Evolutionary conservation across 2,797 vertebrate species (phyloP), one percentile per base, ranked within the genome.

Genomic region (Etheostoma nigrum): DNA sequence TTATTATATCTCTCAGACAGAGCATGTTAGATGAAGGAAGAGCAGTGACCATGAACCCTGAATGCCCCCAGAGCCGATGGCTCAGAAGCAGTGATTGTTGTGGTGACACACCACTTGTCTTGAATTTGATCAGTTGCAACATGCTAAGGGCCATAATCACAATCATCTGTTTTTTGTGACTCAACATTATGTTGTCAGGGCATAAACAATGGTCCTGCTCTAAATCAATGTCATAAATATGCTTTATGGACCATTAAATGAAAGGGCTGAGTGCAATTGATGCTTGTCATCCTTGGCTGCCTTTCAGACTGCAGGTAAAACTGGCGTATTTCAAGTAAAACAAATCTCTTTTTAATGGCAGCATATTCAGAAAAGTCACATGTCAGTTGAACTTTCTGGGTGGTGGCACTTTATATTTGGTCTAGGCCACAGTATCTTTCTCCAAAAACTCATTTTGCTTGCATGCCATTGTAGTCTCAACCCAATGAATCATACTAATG

Each of bases 161-260:
- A 67, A 33, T 63, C 67, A 12, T 40, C 36, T 11, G 33, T 48
- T 51, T 44, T 48, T 68, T 33, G 63, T 72, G 57, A 25, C 42
- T 67, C 61, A 69, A 48, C 62, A 60, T 76, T 58, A 36, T 73
- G 54, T 69, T 76, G 81, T 82, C 53, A 71, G 54, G 69, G 42
- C 11, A 59, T 87, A 67, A 85, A 77, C 54, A 45, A 63, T 33
- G 65, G 4, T 65, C 49, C 55, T 55, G 70, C n/a, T 57, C 67
- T 27, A 55, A 73, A 66, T 76, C 42, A 13, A 45, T 58, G n/a
- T 48, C 21, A 60, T 42, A 2, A 51, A 79, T 53, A 47, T 19
- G 36, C 66, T 83, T 81, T 76, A 86, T 74, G 16, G 15, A 12
- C 59, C 44, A 54, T 53, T 48, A 72, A 80, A 72, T 55, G 2